A percentile compares a stretch with the other conserved stretches of the same genome.
Evolutionary conservation across 2,888 invertebrate species (phyloP).

Genomic region (Amphimallon solstitiale): DNA sequence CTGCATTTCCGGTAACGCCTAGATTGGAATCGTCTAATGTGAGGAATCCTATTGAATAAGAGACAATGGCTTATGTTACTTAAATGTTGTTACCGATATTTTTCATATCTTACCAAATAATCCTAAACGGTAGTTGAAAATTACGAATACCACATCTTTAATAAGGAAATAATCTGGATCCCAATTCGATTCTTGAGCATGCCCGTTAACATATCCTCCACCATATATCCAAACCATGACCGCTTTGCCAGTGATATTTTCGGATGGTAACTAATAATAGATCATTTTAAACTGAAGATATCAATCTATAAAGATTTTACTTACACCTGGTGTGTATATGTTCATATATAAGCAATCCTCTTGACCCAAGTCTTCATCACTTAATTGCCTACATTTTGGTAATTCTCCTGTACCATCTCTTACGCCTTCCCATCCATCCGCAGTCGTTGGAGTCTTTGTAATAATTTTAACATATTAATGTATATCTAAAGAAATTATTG

Average conservation of each 20-base stretch:
- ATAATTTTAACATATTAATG: no score
- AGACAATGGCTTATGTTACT: no score
- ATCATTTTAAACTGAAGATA: neutral
- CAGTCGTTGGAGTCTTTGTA: constrained; percentile 76
- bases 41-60: neutral
- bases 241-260: constrained; percentile 61
- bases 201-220: constrained; percentile 80
- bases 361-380: constrained; percentile 53
- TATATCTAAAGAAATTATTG: no score
- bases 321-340: constrained; percentile 67
- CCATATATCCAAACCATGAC: constrained; percentile 82
- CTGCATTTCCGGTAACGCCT: constrained; percentile 11
- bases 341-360: no score
- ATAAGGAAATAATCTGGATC: constrained; percentile 78
- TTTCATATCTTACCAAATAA: constrained; percentile 15
- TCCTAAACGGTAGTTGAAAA: constrained; percentile 48
- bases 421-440: constrained; percentile 71
- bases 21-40: constrained; percentile 4
- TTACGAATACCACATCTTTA: constrained; percentile 72
- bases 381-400: constrained; percentile 80
- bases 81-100: no score
- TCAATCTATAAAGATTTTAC: neutral
- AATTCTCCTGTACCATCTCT: constrained; percentile 73
- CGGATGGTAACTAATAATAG: constrained; percentile 47
- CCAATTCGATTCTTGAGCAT: constrained; percentile 73